phyloP scores from a whole-genome alignment of 2,113 vertebrate species.

The human (Homo sapiens) region GRCh38 chrX:113575001-113575500 shows the following conservation, averaged over 20 bases:
- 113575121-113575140: neutral
- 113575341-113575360: neutral
- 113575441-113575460: neutral
- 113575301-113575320: neutral
- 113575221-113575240: neutral
- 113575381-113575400: neutral
- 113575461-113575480: neutral
- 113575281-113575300: neutral
- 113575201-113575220: neutral
- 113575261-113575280: neutral
- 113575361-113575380: neutral
- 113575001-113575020: neutral
- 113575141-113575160: neutral
- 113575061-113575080: neutral
- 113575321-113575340: neutral
- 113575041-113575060: neutral
- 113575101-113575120: neutral
- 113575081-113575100: neutral
- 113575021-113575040: neutral
- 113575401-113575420: neutral
- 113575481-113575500: neutral
- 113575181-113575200: neutral
- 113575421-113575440: neutral
- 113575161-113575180: neutral
- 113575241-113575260: neutral